Base-by-base conservation (phyloP, 2,797 vertebrate genomes). In the Botia kubotai region DNA sequence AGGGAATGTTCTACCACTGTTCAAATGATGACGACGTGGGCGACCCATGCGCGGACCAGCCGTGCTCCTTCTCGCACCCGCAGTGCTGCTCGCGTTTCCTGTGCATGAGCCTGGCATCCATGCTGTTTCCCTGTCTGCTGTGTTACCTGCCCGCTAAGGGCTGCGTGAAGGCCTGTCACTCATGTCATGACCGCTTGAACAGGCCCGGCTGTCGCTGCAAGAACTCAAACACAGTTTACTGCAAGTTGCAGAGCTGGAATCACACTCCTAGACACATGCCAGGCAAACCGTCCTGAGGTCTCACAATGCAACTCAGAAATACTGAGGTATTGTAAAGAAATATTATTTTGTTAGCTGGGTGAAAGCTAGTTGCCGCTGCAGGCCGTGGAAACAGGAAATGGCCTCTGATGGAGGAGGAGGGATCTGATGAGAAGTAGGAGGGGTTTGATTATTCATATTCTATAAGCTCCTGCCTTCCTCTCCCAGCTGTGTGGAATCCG, bases 1-100 rank as follows among this genome's bases (percentile, higher is more conserved):
- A 98, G 90, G 97, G 97, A 83, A 88, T 97, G 89, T 98, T 98
- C 94, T 99, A 99, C 95, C 98, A 99, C 95, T 99, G 98, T 89
- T 98, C 97, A 62, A 96, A 95, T 0, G 96, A 98, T 1, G 97
- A 98, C 1, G 97, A 98, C 6, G 96, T 96, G 84, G 97, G 97
- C 6, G 97, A 98, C 90, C 97, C 97, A 0, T 98, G 94, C 0
- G 95, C 96, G 2, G 98, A 99, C 93, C 95, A 95, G 83, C 98
- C 97, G 75, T 99, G 98, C 91, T 98, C 98, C 14, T 96, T 97
- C 86, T 96, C 96, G 16, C 96, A 96, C 84, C 92, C 97, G 16
- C 97, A 96, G 92, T 98, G 97, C 95, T 96, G 96, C 93, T 95
- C 96, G 19, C 94, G 98, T 80, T 99, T 97, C 94, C 92, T 98